These are phyloP conservation scores for Andinoacara biseriatus DNA, from an alignment of 2,113 vertebrate genomes.

Conservation along the genomic window DNA sequence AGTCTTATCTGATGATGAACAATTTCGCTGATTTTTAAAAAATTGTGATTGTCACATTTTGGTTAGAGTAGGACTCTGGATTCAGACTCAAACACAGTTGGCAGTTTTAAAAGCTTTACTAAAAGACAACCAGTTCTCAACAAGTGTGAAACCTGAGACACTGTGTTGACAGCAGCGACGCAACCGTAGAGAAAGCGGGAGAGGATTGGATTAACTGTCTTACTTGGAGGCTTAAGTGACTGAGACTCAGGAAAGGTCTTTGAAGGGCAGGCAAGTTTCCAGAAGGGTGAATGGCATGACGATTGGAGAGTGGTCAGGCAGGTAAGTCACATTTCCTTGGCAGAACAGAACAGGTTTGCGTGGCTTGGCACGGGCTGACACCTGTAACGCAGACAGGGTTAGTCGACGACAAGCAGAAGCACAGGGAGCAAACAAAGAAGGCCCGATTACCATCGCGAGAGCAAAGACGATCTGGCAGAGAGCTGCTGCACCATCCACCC, in stretches of 20 bases:
- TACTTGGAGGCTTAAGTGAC: background rate
- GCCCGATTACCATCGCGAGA: background rate
- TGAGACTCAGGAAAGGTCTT: background rate
- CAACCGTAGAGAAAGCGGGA: background rate
- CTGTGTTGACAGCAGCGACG: background rate
- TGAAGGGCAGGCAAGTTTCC: background rate
- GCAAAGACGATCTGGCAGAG: background rate
- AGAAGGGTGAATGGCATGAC: background rate
- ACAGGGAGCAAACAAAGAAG: background rate
- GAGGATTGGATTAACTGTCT: background rate
- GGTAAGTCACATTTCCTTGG: no score
- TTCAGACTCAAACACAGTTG: background rate
- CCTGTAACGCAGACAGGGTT: no score
- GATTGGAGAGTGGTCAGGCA: background rate
- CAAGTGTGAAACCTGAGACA: background rate
- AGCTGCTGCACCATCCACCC: background rate
- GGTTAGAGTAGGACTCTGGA: background rate
- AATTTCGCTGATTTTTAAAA: background rate
- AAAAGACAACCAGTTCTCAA: background rate
- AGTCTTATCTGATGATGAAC: background rate
- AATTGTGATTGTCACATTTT: background rate
- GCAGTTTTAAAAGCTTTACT: background rate
- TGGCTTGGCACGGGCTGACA: no score
- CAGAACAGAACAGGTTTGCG: no score
- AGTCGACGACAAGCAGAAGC: background rate